Percentiles rank a stretch among this genome's conserved stretches.
phyloP scores from a whole-genome alignment of 2,888 invertebrate species.

The Heliothis peltigera region DNA sequence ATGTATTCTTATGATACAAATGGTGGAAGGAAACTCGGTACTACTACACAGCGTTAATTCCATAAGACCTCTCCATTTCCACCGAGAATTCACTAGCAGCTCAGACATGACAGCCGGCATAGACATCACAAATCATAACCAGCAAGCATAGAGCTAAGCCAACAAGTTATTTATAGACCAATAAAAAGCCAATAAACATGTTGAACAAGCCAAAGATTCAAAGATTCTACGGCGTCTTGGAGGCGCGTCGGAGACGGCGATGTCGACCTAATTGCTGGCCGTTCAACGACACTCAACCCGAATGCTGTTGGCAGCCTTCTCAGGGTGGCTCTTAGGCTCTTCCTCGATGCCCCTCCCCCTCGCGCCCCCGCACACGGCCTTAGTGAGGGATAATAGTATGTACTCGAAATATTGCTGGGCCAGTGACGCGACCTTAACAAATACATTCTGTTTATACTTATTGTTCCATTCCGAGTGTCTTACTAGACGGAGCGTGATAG shows the following conservation, averaged over 20 bases:
- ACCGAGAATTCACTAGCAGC: conserved; percentile 16
- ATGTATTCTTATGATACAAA: background rate
- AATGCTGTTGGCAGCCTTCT: conserved; percentile 76
- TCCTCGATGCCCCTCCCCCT: conserved; percentile 53
- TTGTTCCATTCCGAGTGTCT: background rate
- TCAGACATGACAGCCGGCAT: conserved; percentile 41
- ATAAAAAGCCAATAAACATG: conserved; percentile 62
- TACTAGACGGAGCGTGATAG: background rate
- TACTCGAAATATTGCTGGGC: conserved; percentile 53
- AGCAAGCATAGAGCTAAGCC: conserved; percentile 48
- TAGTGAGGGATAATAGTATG: conserved; percentile 68
- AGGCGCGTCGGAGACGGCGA: conserved; percentile 72
- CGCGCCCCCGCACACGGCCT: conserved; percentile 56
- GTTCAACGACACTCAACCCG: conserved; percentile 85
- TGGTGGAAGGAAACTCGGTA: background rate
- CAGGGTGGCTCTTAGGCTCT: conserved; percentile 64
- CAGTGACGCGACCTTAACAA: conserved; percentile 44
- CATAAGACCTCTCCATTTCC: conserved; percentile 8
- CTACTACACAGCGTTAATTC: conserved; percentile 14
- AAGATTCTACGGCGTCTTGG: conserved; percentile 68
- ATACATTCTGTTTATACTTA: conserved; percentile 16
- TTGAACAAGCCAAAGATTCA: conserved; percentile 65
- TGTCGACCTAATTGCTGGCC: conserved; percentile 85
- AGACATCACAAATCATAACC: conserved; percentile 51
- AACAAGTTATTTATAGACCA: conserved; percentile 59